phyloP scores from a whole-genome alignment of 1,140 invertebrate genomes.

The Bacillus rossius region DNA sequence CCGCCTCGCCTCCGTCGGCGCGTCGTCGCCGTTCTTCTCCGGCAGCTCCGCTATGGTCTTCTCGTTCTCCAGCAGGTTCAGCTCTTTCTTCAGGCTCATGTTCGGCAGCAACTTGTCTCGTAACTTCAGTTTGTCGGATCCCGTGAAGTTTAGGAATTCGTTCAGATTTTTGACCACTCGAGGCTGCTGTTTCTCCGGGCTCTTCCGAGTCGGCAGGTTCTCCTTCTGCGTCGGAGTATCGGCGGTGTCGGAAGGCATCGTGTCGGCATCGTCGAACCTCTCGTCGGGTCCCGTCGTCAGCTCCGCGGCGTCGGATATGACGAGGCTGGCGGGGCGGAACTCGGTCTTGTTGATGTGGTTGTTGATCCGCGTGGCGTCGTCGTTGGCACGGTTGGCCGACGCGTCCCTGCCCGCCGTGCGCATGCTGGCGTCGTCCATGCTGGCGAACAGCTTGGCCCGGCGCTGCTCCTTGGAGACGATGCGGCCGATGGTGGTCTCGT shows the following conservation, averaged over 20 bases:
- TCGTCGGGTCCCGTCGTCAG: too few species aligned
- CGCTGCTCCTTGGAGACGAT: not conserved
- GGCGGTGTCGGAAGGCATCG: not conserved
- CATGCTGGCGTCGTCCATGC: constrained; percentile 33
- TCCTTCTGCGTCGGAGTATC: constrained; percentile 21
- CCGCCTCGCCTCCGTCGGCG: too few species aligned
- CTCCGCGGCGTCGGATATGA: not conserved
- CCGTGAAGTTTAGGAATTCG: constrained; percentile 72
- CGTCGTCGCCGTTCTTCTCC: too few species aligned
- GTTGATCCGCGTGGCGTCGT: constrained; percentile 32
- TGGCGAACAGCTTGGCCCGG: constrained; percentile 28
- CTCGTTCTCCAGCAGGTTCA: too few species aligned
- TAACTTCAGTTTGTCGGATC: constrained; percentile 47
- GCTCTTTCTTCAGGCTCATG: constrained; percentile 37
- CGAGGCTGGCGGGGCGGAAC: constrained; percentile 7
- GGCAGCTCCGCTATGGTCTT: too few species aligned
- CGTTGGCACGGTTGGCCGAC: constrained; percentile 34
- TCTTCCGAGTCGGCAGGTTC: constrained; percentile 18
- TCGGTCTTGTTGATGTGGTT: constrained; percentile 25
- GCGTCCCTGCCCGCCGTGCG: constrained; percentile 22
- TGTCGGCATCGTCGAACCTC: too few species aligned
- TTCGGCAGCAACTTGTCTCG: constrained; percentile 27
- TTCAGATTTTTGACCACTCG: constrained; percentile 75
- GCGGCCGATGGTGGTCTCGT: constrained; percentile 50
- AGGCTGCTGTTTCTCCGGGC: constrained; percentile 28